phyloP scores from a whole-genome alignment of 2,113 vertebrate genomes.

The Podarcis raffonei region DNA sequence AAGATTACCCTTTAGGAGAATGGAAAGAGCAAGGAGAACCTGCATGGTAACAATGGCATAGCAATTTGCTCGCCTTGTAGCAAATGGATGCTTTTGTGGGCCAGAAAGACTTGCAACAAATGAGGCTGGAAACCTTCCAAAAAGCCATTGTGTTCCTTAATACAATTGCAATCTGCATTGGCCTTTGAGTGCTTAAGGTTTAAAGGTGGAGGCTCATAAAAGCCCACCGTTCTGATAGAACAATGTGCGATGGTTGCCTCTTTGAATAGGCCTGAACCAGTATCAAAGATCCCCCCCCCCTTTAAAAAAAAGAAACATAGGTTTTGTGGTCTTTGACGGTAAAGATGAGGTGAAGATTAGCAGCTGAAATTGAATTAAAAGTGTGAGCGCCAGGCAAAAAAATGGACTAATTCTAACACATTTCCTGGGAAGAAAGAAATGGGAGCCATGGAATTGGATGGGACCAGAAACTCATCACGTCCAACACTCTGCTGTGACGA shows the following conservation, averaged over 20 bases:
- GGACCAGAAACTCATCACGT: background rate
- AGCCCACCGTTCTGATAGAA: background rate
- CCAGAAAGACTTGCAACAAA: constrained; percentile 34
- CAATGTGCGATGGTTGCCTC: background rate
- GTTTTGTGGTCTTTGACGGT: background rate
- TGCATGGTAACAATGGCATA: constrained; percentile 43
- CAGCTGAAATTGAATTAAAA: constrained; percentile 31
- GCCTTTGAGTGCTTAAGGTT: constrained; percentile 26
- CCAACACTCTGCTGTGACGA: background rate
- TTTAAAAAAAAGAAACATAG: background rate
- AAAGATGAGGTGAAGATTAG: background rate
- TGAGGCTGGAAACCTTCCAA: background rate
- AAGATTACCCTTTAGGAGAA: constrained; percentile 20
- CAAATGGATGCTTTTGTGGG: constrained; percentile 54
- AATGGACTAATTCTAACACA: background rate
- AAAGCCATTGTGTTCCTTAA: constrained; percentile 36
- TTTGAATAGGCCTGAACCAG: background rate
- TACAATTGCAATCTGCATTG: constrained; percentile 33
- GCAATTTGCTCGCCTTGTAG: constrained; percentile 50
- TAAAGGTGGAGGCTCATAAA: background rate
- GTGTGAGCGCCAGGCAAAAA: constrained; percentile 10
- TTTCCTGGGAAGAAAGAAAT: background rate
- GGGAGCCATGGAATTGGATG: background rate
- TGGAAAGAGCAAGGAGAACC: constrained; percentile 7
- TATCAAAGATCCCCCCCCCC: fast-evolving